Conservation (phyloP, 2,797 vertebrate genomes). For the Rhinophrynus dorsalis region DNA sequence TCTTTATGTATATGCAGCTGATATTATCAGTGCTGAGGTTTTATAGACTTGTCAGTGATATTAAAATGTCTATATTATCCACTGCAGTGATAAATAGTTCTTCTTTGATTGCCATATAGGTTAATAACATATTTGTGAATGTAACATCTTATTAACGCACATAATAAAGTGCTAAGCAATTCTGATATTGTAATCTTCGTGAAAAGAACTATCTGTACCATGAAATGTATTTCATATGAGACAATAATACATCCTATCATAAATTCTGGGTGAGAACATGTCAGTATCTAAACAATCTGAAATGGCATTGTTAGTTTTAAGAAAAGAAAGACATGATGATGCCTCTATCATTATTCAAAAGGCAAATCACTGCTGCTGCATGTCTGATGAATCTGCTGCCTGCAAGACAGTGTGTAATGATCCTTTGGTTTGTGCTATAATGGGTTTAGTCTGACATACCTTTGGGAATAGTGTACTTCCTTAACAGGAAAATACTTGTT, state of each 20-base stretch:
- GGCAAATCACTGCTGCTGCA: constrained; percentile 46
- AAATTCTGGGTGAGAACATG: constrained; percentile 12
- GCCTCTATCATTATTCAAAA: constrained; percentile 49
- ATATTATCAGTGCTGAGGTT: no score
- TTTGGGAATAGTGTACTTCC: constrained; percentile 45
- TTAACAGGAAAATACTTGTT: constrained; percentile 51
- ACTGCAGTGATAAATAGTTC: not conserved
- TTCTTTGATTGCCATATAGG: not conserved
- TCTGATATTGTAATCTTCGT: not conserved
- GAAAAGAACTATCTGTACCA: not conserved
- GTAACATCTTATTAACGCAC: not conserved
- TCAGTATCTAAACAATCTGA: constrained; percentile 27
- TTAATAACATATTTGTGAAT: not conserved
- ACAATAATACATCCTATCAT: constrained; percentile 9
- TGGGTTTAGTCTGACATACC: constrained; percentile 44
- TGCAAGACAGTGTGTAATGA: constrained; percentile 50
- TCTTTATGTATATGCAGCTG: no score
- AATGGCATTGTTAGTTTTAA: constrained; percentile 40
- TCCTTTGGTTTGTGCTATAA: constrained; percentile 50
- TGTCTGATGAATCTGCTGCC: constrained; percentile 50
- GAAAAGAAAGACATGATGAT: constrained; percentile 48
- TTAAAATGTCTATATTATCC: not conserved
- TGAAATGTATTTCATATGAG: not conserved
- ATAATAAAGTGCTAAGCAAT: not conserved
- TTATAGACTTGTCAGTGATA: no score